These are phyloP conservation scores for Drosophila demipolita DNA, from an alignment of 2,888 invertebrate genomes.

Conservation along the genomic window DNA sequence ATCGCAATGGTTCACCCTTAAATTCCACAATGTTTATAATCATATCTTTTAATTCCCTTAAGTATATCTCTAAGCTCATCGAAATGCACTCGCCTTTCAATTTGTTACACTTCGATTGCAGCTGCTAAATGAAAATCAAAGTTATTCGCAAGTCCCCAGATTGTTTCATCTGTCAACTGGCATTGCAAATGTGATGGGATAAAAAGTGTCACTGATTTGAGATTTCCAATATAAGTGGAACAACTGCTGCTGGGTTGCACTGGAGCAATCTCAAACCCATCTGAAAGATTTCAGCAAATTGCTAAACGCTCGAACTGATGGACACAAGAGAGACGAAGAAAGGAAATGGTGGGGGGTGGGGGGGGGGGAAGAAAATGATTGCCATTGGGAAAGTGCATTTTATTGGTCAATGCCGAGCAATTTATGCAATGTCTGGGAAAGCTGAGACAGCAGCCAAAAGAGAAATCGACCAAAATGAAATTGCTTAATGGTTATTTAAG, in stretches of 20 bases:
- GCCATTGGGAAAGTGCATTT: constrained; percentile 54
- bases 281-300: constrained; percentile 31
- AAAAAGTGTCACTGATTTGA: constrained; percentile 49
- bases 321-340: not conserved
- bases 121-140: constrained; percentile 13
- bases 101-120: not conserved
- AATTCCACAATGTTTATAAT: not conserved
- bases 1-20: not conserved
- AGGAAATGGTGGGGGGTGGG: too few species aligned
- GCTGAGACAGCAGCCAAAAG: constrained; percentile 24
- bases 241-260: constrained; percentile 37
- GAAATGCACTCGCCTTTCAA: constrained; percentile 5
- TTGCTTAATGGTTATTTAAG: constrained; percentile 72
- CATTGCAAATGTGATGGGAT: constrained; percentile 48
- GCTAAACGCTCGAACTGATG: constrained; percentile 30
- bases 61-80: constrained; percentile 7
- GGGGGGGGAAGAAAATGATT: constrained; percentile 38
- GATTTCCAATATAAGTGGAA: constrained; percentile 11
- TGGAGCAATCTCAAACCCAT: not conserved
- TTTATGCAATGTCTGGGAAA: constrained; percentile 68
- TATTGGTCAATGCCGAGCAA: constrained; percentile 67
- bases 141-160: constrained; percentile 28
- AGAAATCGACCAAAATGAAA: constrained; percentile 52
- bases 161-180: constrained; percentile 35
- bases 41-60: constrained; percentile 8